A percentile compares a stretch with the other conserved stretches of the same genome.
Evolutionary conservation across 2,113 vertebrate genomes (phyloP).

Genomic region (Gymnobelideus leadbeateri): DNA sequence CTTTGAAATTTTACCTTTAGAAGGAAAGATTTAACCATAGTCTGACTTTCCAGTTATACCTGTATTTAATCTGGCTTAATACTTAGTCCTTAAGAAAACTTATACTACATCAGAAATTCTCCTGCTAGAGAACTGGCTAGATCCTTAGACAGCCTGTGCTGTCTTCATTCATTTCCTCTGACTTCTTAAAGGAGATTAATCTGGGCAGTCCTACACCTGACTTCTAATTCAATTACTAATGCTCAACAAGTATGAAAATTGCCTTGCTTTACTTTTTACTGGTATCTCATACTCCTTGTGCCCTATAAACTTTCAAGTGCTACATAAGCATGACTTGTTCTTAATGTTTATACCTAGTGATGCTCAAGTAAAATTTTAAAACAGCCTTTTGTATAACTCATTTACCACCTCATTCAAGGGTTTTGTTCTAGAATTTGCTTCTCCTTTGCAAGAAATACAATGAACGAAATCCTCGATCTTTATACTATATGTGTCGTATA

Average conservation of each 20-base stretch:
- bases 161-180: neutral
- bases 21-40: neutral
- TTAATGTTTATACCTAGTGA: neutral
- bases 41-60: neutral
- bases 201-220: neutral
- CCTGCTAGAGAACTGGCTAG: neutral
- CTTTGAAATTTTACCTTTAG: slow-evolving; percentile 9
- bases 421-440: neutral
- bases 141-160: neutral
- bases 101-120: neutral
- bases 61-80: neutral
- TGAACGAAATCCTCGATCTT: neutral
- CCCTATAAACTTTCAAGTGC: neutral
- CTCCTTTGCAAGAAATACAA: neutral
- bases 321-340: neutral
- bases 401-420: neutral
- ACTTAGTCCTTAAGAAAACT: slow-evolving; percentile 35
- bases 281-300: neutral
- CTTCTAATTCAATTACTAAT: neutral
- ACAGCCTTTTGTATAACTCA: neutral
- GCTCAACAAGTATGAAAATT: neutral
- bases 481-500: neutral
- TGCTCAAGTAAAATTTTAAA: neutral
- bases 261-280: neutral
- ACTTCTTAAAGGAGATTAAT: neutral